Evolutionary conservation across 30 jellyfish, hydroid and myxozoan species (phyloP), one percentile per base, ranked within the genome.

Genomic region (Aurelia aurita): DNA sequence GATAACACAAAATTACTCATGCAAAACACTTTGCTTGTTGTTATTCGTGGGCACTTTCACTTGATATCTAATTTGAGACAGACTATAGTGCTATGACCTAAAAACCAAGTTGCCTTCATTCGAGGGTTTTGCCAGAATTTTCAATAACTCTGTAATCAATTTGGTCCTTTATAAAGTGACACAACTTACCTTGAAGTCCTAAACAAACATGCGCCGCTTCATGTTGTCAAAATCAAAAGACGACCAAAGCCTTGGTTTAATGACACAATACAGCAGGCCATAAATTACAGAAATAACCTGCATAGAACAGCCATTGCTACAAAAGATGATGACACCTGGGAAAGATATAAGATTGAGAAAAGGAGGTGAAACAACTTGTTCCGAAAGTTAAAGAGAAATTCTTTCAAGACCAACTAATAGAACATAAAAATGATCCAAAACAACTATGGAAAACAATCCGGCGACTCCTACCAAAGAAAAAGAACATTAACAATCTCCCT

Each of bases 241-340:
- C 59, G 16, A 16, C 59, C 59, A 16, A 47, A 47, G 59, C 59
- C 59, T 47, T 47, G 59, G 59, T 47, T 47, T 47, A 47, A 47
- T 47, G 59, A 47, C 59, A 47, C 59, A 47, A 47, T 47, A 47
- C 59, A 47, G 59, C 59, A 47, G 59, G 59, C 59, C 10, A 47
- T 47, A 47, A 47, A 47, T 47, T 47, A 47, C 59, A 47, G 59
- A 47, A 47, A 47, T 47, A 47, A 16, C 59, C 59, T 47, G 59
- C 59, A 47, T 47, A 47, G 59, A 47, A 47, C 59, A 47, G 59
- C 59, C 59, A 47, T 47, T 47, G 59, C 59, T 47, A 47, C 59
- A 47, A 47, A 47, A 47, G 59, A 47, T 47, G 59, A 47, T 47
- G 59, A 47, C 10, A 47, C 59, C 59, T 47, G 59, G 59, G 59